Base-by-base conservation (phyloP, 2,113 vertebrate genomes). In the Lamprotornis superbus region DNA sequence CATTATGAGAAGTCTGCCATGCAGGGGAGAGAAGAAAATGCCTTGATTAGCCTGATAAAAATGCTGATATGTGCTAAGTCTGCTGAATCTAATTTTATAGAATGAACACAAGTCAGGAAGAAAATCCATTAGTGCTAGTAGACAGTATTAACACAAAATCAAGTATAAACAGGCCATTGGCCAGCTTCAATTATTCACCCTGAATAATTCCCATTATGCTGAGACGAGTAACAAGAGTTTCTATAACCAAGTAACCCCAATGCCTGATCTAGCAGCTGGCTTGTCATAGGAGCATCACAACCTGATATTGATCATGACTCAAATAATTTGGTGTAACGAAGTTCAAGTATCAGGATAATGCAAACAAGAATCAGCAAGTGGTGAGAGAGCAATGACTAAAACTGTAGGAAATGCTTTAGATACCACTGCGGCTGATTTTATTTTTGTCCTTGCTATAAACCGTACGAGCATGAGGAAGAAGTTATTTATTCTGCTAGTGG, bases 181-280 rank as follows among this genome's bases (percentile, higher is more conserved):
- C 6, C 42, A 33, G 18, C 20, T 83, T 68, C 30, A 56, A 39
- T 40, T 40, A 40, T 40, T 40, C 44, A 35, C 7, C 19, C 28
- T 5, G 2, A 71, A 75, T 50, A 82, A 52, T 35, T 16, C 27
- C 44, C 20, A 24, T 9, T 14, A 5, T 22, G 12, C 16, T 59
- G 33, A 44, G 24, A 84, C 3, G 12, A 25, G 28, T 18, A 49
- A 15, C 15, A 82, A 82, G 39, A 46, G 5, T 19, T 18, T 52
- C 22, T 39, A 31, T 6, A 50, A n/a, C 5, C 2, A 0, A 0
- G 42, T 27, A 37, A 25, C 8, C 28, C 12, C 2, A 1, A 30
- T 39, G 15, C 7, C 31, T 60, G 35, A 46, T n/a, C n/a, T 37
- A 60, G 20, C 18, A 53, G 20, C 28, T 59, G 18, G 33, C 23